Base-by-base conservation (phyloP, 2,888 invertebrate genomes). In the Scaptodrosophila latifasciaeformis region DNA sequence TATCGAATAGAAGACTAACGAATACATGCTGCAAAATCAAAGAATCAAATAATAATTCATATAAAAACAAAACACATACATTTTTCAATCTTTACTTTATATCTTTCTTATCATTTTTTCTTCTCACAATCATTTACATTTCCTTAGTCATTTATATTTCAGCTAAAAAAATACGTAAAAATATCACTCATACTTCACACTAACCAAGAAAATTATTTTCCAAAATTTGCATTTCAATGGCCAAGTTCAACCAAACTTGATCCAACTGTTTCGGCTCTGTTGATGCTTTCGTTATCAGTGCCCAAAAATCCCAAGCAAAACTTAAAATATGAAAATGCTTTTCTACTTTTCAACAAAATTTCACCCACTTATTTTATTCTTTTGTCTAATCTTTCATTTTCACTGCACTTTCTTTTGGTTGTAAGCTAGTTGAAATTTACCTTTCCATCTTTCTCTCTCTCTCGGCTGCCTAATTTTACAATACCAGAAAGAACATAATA, bases 21-120 rank as follows among this genome's bases (percentile, higher is more conserved):
- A 64, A 50, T 62, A 67, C 76, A 74, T 67, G 75, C 74, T 76
- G 74, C 71, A 62, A 77, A 67, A 79, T 70, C 77, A 79, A 77
- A 77, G 74, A 79, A 79, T 69, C 67, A 69, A 76, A 76, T 76
- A 76, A 79, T 79, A 76, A 76, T 62, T 79, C 70, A 59, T 60
- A 63, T 18, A 61, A 61, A 65, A 54, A 57, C 15, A 51, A 43
- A 51, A 31, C n/a, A n/a, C 40, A 17, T 17, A 34, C 34, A 17
- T 34, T 35, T 40, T 48, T 27, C n/a, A 17, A 59, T 49, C 43
- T 55, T 43, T 64, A 45, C 30, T 39, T 54, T 54, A 49, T 31
- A 43, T 13, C 37, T 27, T 44, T 44, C 24, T 50, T 31, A 7
- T 17, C 21, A 29, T 19, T 34, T 50, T 43, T 43, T 19, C 31